Evolutionary conservation across 2,797 vertebrate genomes (phyloP), one percentile per base, ranked within the genome.

Genomic region (Artibeus jamaicensis): DNA sequence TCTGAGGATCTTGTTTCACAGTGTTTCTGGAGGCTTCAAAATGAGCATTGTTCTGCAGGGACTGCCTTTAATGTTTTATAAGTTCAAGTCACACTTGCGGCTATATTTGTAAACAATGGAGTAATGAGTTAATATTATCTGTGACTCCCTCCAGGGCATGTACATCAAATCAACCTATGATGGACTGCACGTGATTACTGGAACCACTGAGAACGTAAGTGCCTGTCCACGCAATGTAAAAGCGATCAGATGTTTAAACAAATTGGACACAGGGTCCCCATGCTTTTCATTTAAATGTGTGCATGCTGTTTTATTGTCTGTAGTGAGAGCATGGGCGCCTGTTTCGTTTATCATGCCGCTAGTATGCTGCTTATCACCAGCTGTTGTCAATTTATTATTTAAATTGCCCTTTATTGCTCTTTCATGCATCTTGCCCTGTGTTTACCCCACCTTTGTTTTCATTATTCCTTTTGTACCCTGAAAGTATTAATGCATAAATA

Each of bases 151-250:
- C 82, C 97, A 99, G 99, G 99, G 99, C 81, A 99, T 99, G 98
- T 99, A 99, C 98, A 99, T 99, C 98, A 99, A 99, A 94, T 99
- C 99, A 82, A 99, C 99, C 18, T 99, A 99, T n/a, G 99, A 99
- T 50, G 99, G 99, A 24, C 98, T 99, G 29, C 99, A 99, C 44
- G 98, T 99, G 97, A 99, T 99, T 98, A 99, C 99, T 1, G 99
- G 99, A 89, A 99, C 99, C 39, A 99, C 99, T 4, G 99, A 99
- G 98, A 99, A 99, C 0, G 99, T 99, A 98, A 99, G 99, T 99
- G 86, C 91, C 82, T 24, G 8, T 18, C 79, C 9, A 0, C 67
- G 77, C 46, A 91, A 50, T 24, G 3, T 70, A 48, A 79, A 79
- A 79, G 55, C 65, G 29, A 19, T 39, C 57, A 12, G 67, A 15